These are phyloP conservation scores for Parotocinclus haroldoi DNA, from an alignment of 2,797 vertebrate genomes.

Conservation along the genomic window DNA sequence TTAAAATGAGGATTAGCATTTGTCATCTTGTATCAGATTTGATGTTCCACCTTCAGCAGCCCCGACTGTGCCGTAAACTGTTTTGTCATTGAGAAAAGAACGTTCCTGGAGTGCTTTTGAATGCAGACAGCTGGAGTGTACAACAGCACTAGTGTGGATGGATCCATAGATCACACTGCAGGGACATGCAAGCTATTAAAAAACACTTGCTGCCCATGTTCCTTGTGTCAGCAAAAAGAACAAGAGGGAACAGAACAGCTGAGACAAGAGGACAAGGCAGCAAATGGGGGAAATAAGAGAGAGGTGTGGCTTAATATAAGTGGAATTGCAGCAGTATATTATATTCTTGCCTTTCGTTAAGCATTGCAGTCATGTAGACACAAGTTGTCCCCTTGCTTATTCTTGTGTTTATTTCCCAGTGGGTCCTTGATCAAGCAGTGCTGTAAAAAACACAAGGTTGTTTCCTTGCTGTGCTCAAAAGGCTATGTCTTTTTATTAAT, in stretches of 20 bases:
- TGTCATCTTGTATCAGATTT: neutral
- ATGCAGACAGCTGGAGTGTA: constrained; percentile 29
- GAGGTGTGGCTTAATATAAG: constrained; percentile 16
- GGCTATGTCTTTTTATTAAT: constrained; percentile 53
- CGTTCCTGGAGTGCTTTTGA: constrained; percentile 11
- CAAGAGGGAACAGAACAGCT: neutral
- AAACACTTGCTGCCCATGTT: constrained; percentile 56
- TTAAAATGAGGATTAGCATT: neutral
- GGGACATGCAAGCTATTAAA: constrained; percentile 73
- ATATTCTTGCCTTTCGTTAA: constrained; percentile 4
- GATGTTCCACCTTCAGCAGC: neutral
- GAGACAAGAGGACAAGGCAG: neutral
- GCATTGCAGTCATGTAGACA: neutral
- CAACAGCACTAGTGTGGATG: constrained; percentile 66
- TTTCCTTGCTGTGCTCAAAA: neutral
- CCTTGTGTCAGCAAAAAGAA: constrained; percentile 59
- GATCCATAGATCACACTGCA: constrained; percentile 72
- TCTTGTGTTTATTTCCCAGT: neutral
- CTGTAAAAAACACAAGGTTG: neutral
- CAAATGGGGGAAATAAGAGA: no score
- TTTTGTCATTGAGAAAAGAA: neutral
- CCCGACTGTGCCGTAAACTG: constrained; percentile 3
- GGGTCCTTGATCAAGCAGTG: neutral
- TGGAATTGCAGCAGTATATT: constrained; percentile 58
- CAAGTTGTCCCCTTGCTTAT: neutral